Evolutionary conservation across 2,888 invertebrate genomes (phyloP).

Genomic region (Archips xylosteana): DNA sequence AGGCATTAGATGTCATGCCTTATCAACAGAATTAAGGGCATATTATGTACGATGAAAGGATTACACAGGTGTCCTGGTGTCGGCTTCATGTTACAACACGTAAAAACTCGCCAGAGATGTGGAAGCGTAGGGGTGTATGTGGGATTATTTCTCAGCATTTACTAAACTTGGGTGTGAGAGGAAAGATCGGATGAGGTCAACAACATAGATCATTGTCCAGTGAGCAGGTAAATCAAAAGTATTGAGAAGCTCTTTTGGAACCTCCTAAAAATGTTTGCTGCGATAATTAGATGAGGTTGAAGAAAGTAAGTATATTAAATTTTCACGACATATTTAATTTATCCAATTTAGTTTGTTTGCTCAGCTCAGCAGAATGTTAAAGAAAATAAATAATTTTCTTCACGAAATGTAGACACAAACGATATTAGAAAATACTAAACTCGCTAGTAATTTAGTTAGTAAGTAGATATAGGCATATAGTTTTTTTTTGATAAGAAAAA

Average conservation of each 20-base stretch:
- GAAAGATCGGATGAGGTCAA: background rate
- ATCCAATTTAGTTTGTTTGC: no score
- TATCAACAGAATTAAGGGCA: slow-evolving; percentile 83
- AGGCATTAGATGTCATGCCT: slow-evolving; percentile 81
- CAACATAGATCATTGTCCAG: background rate
- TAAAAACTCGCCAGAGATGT: slow-evolving; percentile 51
- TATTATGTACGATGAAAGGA: slow-evolving; percentile 82
- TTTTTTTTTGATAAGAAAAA: no score
- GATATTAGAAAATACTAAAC: no score
- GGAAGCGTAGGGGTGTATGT: slow-evolving; percentile 12
- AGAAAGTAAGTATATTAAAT: no score
- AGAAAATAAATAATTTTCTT: background rate
- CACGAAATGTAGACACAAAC: no score
- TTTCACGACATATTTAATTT: no score
- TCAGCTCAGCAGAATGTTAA: no score
- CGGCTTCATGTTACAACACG: slow-evolving; percentile 52
- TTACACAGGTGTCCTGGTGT: slow-evolving; percentile 81
- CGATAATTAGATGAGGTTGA: background rate
- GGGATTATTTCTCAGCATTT: background rate
- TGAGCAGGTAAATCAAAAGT: background rate
- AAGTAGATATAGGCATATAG: no score
- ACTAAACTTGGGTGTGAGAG: background rate
- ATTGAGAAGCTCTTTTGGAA: background rate
- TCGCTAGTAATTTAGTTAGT: no score
- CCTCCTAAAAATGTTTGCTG: background rate